These are phyloP conservation scores for Micrasema longulum DNA, from an alignment of 1,140 invertebrate genomes.

Conservation along the genomic window DNA sequence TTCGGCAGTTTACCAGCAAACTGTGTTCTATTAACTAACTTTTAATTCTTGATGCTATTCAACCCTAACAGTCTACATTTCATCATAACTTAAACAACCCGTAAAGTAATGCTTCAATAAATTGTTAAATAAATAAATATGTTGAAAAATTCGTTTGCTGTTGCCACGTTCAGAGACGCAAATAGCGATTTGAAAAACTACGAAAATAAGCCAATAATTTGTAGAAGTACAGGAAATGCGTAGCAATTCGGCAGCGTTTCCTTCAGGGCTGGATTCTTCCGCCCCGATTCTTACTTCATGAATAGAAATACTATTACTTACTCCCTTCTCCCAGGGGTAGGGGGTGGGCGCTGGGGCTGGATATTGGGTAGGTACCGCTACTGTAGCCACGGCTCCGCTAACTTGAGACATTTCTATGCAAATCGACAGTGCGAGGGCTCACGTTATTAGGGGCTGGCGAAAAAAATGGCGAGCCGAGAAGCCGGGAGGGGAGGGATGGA, in stretches of 20 bases:
- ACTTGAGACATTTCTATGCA: conserved; percentile 56
- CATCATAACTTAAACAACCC: no score
- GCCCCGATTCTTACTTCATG: conserved; percentile 49
- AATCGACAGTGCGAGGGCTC: conserved; percentile 46
- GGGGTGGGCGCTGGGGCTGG: not conserved
- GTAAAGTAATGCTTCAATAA: no score
- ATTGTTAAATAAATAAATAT: no score
- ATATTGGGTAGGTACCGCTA: no score
- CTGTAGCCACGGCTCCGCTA: conserved; percentile 32
- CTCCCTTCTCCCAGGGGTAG: conserved; percentile 6
- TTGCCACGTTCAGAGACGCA: no score
- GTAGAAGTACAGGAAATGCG: conserved; percentile 17
- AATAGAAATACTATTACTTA: conserved; percentile 54
- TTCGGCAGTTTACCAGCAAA: no score
- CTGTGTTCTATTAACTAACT: no score
- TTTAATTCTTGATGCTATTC: no score
- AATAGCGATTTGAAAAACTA: no score
- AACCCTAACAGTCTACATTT: no score
- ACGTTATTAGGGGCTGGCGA: conserved; percentile 40
- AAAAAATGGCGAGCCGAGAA: conserved; percentile 48
- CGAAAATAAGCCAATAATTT: no score
- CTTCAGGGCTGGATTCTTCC: conserved; percentile 14
- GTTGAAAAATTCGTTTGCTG: no score
- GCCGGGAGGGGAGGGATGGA: conserved; percentile 23
- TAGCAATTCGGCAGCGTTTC: conserved; percentile 21